Conservation (phyloP, 1,140 invertebrate species). For the Cyclargus thomasi region DNA sequence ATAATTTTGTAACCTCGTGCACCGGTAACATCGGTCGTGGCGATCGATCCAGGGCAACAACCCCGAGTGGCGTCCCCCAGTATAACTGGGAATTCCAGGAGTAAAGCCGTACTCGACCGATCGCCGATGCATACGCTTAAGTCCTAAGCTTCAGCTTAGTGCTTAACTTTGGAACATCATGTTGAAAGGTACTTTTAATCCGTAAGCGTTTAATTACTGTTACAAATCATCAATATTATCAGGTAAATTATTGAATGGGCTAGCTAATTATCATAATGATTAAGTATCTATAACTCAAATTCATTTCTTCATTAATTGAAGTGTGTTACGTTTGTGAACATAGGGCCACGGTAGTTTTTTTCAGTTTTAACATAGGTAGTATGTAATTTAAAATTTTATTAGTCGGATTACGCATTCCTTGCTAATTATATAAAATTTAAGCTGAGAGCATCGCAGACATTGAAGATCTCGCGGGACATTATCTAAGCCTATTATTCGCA, state of each 20-base stretch:
- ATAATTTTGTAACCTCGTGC: conserved; percentile 57
- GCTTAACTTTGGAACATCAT: neutral
- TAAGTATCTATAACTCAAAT: too few relatives aligned
- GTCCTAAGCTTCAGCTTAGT: conserved; percentile 10
- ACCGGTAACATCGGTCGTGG: conserved; percentile 54
- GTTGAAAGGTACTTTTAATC: neutral
- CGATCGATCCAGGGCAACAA: conserved; percentile 70
- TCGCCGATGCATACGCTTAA: conserved; percentile 40
- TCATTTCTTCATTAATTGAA: too few relatives aligned
- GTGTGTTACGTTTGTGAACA: too few relatives aligned
- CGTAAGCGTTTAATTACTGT: neutral
- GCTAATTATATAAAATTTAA: too few relatives aligned
- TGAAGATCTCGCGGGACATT: neutral
- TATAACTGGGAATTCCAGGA: conserved; percentile 70
- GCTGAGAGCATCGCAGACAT: neutral
- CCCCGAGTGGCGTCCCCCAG: conserved; percentile 56
- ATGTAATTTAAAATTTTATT: too few relatives aligned
- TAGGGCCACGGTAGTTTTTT: too few relatives aligned
- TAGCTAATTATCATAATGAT: too few relatives aligned
- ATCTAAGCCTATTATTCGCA: neutral
- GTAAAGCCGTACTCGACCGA: conserved; percentile 36
- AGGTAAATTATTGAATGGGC: too few relatives aligned
- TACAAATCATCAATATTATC: too few relatives aligned
- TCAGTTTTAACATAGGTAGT: too few relatives aligned
- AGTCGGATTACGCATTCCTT: too few relatives aligned